A percentile compares a stretch with the other conserved stretches of the same genome.
Evolutionary conservation across 2,888 invertebrate genomes (phyloP).

Genomic region (Tribolium freemani): DNA sequence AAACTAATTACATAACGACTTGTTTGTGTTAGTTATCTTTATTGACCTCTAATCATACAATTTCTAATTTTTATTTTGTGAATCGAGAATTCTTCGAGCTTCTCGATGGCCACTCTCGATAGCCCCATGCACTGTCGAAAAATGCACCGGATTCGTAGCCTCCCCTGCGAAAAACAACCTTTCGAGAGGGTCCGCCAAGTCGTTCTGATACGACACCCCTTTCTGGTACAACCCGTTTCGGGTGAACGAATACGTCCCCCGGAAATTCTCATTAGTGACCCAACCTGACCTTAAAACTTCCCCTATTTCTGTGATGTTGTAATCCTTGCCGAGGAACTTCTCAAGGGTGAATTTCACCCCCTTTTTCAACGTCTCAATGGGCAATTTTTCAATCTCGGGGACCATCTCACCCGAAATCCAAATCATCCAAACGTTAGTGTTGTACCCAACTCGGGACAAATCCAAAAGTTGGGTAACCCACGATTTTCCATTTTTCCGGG

Average conservation of each 20-base stretch:
- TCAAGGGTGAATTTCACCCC: slow-evolving; percentile 62
- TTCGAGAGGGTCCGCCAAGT: slow-evolving; percentile 38
- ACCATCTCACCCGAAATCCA: slow-evolving; percentile 78
- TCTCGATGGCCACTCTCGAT: slow-evolving; percentile 31
- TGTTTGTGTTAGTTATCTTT: not conserved
- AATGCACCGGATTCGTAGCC: slow-evolving; percentile 18
- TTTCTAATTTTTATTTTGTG: not conserved
- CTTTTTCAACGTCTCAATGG: slow-evolving; percentile 69
- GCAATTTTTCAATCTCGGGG: slow-evolving; percentile 73
- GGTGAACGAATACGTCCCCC: slow-evolving; percentile 56
- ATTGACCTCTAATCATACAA: not conserved
- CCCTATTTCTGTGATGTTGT: slow-evolving; percentile 5
- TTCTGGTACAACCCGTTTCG: slow-evolving; percentile 39
- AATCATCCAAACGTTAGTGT: slow-evolving; percentile 72
- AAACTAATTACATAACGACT: not conserved
- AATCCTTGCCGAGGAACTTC: slow-evolving; percentile 65
- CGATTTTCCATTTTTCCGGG: slow-evolving; percentile 1
- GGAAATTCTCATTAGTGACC: slow-evolving; percentile 75
- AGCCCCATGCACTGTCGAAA: slow-evolving; percentile 28
- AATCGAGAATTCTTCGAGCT: slow-evolving; percentile 13
- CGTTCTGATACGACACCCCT: slow-evolving; percentile 5
- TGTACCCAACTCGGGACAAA: slow-evolving; percentile 59
- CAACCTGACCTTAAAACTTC: slow-evolving; percentile 73
- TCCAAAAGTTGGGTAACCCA: not conserved
- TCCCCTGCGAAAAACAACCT: slow-evolving; percentile 28